Percentiles rank a stretch among this genome's conserved stretches.
Conservation (phyloP, 2,888 invertebrate genomes). For the Panopea generosa region DNA sequence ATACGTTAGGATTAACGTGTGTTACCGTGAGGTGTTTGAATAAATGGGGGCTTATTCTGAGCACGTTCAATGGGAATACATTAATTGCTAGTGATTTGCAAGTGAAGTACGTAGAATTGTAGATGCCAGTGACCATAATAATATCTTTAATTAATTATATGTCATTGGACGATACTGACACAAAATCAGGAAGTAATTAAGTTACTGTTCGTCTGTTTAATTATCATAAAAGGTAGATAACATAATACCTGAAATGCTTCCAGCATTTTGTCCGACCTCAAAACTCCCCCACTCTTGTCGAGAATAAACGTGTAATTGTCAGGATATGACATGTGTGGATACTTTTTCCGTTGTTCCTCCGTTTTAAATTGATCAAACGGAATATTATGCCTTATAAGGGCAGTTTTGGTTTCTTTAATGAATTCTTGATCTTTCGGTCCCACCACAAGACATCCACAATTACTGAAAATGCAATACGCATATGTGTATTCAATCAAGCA, state of each 20-base stretch:
- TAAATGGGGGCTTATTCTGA: not conserved
- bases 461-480: too few species aligned
- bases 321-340: conserved; percentile 70
- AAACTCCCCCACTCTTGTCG: conserved; percentile 78
- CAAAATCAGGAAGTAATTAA: too few species aligned
- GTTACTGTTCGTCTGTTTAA: too few species aligned
- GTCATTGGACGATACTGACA: too few species aligned
- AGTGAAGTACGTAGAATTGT: too few species aligned
- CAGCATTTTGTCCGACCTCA: conserved; percentile 79
- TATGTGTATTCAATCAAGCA: too few species aligned
- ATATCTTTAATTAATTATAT: too few species aligned
- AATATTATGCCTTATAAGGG: conserved; percentile 59
- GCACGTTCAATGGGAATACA: not conserved
- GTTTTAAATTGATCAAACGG: conserved; percentile 62
- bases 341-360: conserved; percentile 57
- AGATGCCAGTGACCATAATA: too few species aligned
- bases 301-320: conserved; percentile 61
- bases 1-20: too few species aligned
- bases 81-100: too few species aligned
- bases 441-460: conserved; percentile 72
- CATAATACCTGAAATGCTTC: conserved; percentile 79
- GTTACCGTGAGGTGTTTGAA: too few species aligned
- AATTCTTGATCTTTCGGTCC: conserved; percentile 59
- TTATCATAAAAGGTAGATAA: too few species aligned
- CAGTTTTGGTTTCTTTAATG: conserved; percentile 38